phyloP scores from a whole-genome alignment of 1,140 invertebrate genomes.

The Bombus turneri region DNA sequence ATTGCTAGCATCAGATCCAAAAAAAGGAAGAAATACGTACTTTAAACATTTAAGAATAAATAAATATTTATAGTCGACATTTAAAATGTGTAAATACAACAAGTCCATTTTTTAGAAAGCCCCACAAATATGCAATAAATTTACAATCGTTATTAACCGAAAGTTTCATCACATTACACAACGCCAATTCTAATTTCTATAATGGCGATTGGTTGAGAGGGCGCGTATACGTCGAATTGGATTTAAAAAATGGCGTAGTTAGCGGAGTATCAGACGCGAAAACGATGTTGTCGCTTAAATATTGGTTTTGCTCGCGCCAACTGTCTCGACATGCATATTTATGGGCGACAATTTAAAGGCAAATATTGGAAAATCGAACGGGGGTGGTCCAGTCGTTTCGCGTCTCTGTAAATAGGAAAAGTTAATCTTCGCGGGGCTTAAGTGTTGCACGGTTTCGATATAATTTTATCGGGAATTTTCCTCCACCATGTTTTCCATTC shows the following conservation, averaged over 20 bases:
- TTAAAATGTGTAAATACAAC: no score
- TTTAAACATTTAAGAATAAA: no score
- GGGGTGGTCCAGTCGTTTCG: slow-evolving; percentile 6
- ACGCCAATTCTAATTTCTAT: no score
- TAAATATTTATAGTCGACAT: no score
- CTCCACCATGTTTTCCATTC: no score
- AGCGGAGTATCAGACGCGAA: slow-evolving; percentile 23
- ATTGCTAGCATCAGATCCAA: no score
- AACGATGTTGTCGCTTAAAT: slow-evolving; percentile 42
- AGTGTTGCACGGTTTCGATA: slow-evolving; percentile 10
- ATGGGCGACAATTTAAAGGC: slow-evolving; percentile 36
- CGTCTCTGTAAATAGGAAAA: slow-evolving; percentile 37
- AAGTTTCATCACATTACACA: neutral
- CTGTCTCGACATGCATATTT: slow-evolving; percentile 42
- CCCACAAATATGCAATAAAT: no score
- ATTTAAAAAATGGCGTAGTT: slow-evolving; percentile 18
- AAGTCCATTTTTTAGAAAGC: no score
- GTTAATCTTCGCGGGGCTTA: slow-evolving; percentile 15
- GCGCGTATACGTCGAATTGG: neutral
- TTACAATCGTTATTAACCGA: neutral
- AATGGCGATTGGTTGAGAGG: neutral
- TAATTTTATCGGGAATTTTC: neutral
- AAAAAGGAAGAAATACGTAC: no score
- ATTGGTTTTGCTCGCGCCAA: slow-evolving; percentile 34
- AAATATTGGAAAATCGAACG: slow-evolving; percentile 38